Base-by-base conservation (phyloP, 2,888 invertebrate species). In the Polylopha cassiicola region DNA sequence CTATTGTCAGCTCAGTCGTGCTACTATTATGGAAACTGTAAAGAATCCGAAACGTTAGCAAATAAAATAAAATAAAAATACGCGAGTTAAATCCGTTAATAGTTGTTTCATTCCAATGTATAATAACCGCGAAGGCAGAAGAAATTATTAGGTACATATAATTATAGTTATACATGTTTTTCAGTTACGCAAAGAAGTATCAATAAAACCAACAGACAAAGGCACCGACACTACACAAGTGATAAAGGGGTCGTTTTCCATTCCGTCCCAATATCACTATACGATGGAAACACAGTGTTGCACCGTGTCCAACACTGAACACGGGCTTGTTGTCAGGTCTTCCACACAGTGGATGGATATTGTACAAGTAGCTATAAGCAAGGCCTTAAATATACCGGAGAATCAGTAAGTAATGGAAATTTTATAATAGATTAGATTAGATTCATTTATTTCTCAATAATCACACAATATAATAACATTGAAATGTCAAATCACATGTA, bases 221-320 rank as follows among this genome's bases (percentile, higher is more conserved):
- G 86, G 85, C 6, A 64, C 61, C 0, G 73, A 88, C 26, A 61
- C 77, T 3, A 76, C 73, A 5, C 76, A 88, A 28, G 81, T 81
- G 0, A 68, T 91, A 4, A 87, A 82, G 36, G 93, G 93, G 0
- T 75, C 58, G 2, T 87, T 86, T 43, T 61, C 76, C 5, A 61
- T 87, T 8, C 89, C 88, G 0, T 68, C 87, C 0, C 94, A 95
- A 61, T 93, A 92, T 64, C 94, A 94, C 69, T 93, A 88, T 53
- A 89, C 90, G 0, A 92, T 94, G 92, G 94, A 94, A 68, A 88
- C 91, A 0, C 92, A 92, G 50, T 84, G 87, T 17, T 90, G 90
- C 33, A 44, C 52, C 3, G 73, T 65, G 1, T 20, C 49, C 0
- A 62, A 65, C 15, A 65, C 65, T 0, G 58, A 65, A 0, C 48